A percentile compares a stretch with the other conserved stretches of the same genome.
phyloP scores from a whole-genome alignment of 2,113 vertebrate species.

The Cyprinodon tularosa region DNA sequence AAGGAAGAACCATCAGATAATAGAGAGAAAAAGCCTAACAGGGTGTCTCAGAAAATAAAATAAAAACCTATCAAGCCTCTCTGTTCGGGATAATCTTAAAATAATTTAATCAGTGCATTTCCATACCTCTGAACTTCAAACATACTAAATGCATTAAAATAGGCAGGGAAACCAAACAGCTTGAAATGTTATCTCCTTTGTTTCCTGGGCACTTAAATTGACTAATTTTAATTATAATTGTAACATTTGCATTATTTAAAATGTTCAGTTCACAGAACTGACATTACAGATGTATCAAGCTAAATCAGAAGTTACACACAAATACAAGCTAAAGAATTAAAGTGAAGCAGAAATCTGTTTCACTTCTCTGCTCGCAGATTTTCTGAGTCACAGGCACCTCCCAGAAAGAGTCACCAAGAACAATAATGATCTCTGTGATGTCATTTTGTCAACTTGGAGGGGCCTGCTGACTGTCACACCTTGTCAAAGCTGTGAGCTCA shows the following conservation, averaged over 20 bases:
- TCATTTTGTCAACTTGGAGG: conserved; percentile 40
- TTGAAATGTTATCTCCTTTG: conserved; percentile 12
- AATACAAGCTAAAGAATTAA: conserved; percentile 1
- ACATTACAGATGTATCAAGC: background rate
- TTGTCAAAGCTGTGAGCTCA: conserved; percentile 58
- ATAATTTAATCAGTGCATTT: conserved; percentile 30
- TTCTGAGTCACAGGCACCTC: conserved; percentile 65
- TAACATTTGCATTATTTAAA: conserved; percentile 23
- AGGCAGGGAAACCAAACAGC: conserved; percentile 9
- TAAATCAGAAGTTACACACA: background rate
- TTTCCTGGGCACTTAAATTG: conserved; percentile 13
- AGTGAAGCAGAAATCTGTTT: conserved; percentile 29
- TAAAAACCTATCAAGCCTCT: conserved; percentile 35
- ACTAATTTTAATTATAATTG: conserved; percentile 15
- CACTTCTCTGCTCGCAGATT: conserved; percentile 39
- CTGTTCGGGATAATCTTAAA: conserved; percentile 32
- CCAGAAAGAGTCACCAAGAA: conserved; percentile 61
- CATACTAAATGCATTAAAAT: background rate
- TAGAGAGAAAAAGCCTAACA: conserved; percentile 25
- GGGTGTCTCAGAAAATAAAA: conserved; percentile 16
- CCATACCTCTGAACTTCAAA: conserved; percentile 14
- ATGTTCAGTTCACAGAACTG: conserved; percentile 12
- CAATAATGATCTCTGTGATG: conserved; percentile 68
- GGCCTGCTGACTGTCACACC: conserved; percentile 55
- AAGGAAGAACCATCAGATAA: conserved; percentile 36